Evolutionary conservation across 1,140 invertebrate genomes (phyloP).

Genomic region (Linepithema humile): DNA sequence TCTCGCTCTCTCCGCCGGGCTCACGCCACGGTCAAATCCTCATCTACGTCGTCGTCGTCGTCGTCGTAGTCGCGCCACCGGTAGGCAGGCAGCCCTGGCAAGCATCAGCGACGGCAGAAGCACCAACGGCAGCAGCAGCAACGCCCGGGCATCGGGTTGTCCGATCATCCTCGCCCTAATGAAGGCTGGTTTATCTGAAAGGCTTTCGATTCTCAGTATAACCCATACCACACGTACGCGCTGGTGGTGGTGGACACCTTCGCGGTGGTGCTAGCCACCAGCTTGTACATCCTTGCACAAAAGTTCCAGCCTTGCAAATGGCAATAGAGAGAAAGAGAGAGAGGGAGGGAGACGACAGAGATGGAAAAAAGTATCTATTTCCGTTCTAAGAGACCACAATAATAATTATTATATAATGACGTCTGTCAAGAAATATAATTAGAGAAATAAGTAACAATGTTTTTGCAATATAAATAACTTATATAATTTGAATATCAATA

Average conservation of each 20-base stretch:
- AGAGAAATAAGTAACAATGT: background rate
- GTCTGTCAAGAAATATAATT: background rate
- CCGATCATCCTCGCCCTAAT: slow-evolving; percentile 85
- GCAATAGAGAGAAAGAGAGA: background rate
- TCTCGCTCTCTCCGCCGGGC: background rate
- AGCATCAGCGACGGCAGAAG: slow-evolving; percentile 64
- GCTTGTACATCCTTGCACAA: slow-evolving; percentile 80
- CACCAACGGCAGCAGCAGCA: slow-evolving; percentile 64
- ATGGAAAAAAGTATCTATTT: background rate
- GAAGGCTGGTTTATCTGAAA: slow-evolving; percentile 84
- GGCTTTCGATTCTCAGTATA: slow-evolving; percentile 85
- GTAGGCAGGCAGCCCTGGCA: slow-evolving; percentile 36
- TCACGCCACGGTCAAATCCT: slow-evolving; percentile 53
- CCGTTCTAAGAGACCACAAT: background rate
- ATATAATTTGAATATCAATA: background rate
- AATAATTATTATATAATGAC: background rate
- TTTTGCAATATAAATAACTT: background rate
- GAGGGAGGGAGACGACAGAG: too few species aligned
- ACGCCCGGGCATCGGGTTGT: slow-evolving; percentile 82
- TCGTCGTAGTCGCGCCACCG: slow-evolving; percentile 68
- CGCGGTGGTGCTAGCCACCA: slow-evolving; percentile 82
- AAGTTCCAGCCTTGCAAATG: slow-evolving; percentile 68
- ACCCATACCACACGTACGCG: slow-evolving; percentile 82
- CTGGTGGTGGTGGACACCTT: slow-evolving; percentile 81
- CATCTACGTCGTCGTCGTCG: slow-evolving; percentile 68